Evolutionary conservation across 2,888 invertebrate species (phyloP).

Genomic region (Drosophila helvetica): DNA sequence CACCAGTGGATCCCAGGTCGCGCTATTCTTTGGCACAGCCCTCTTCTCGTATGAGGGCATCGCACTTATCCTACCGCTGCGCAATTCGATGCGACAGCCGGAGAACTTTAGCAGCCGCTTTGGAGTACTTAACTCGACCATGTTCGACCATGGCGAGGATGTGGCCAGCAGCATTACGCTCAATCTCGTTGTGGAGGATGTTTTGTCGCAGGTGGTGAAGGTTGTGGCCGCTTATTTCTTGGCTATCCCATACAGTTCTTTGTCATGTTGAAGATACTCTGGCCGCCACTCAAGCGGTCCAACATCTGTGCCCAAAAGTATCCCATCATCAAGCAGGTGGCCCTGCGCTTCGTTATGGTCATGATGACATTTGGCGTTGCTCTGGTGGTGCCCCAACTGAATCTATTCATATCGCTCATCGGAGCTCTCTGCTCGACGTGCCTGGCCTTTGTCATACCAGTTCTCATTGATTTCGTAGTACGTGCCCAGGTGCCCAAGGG

Average conservation of each 20-base stretch:
- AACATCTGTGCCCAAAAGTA: conserved; percentile 85
- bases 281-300: conserved; percentile 88
- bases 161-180: conserved; percentile 94
- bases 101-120: conserved; percentile 90
- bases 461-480: conserved; percentile 91
- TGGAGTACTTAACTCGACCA: conserved; percentile 95
- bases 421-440: conserved; percentile 95
- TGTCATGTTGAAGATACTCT: conserved; percentile 95
- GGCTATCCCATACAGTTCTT: conserved; percentile 98
- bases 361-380: conserved; percentile 93
- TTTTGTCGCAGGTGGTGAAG: conserved; percentile 91
- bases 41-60: conserved; percentile 99
- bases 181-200: conserved; percentile 87
- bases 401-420: conserved; percentile 94
- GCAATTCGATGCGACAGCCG: conserved; percentile 94
- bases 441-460: conserved; percentile 94
- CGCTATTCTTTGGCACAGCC: conserved; percentile 97
- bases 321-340: conserved; percentile 88
- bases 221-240: conserved; percentile 92
- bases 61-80: conserved; percentile 94
- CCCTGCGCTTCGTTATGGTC: conserved; percentile 89
- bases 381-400: conserved; percentile 92
- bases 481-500: conserved; percentile 86
- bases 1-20: conserved; percentile 87
- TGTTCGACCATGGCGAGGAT: conserved; percentile 92